Evolutionary conservation across 2,888 invertebrate species (phyloP), one percentile per base, ranked within the genome.

Genomic region (Netelia fuscicornis): DNA sequence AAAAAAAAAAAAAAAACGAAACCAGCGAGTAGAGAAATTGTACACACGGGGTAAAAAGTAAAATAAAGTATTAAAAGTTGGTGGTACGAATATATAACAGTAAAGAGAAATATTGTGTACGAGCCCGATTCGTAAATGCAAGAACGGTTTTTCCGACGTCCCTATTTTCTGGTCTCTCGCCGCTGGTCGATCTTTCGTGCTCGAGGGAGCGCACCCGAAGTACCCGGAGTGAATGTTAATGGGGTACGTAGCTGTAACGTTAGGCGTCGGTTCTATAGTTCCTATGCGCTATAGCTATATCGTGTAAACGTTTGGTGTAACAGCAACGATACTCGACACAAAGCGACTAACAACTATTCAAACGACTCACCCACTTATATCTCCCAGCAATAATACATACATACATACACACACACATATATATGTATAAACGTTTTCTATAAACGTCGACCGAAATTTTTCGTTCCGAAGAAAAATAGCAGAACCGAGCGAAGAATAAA

Each of bases 141-240:
- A n/a, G n/a, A 65, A 80, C 20, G 13, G 72, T 72, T 80, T 72
- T 60, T 11, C 64, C 42, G 13, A 17, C 60, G 68, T 56, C 56
- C n/a, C 52, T 60, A 64, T 64, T 11, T 62, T 8, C n/a, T 42
- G 20, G 20, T 64, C 30, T 30, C 64, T 58, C 54, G 60, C 68
- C 37, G 5, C 37, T 71, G 37, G 70, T 23, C 13, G 48, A 11
- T 42, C 54, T 64, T 17, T 9, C 23, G 65, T 54, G 56, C 20
- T 8, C 42, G 20, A n/a, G 70, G 56, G 23, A 62, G 10, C 42
- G 70, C 37, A 37, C 17, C 56, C 58, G 8, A 72, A 20, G 56
- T 72, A 65, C 84, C 74, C n/a, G 74, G 48, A 62, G 48, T 78
- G 84, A 84, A 84, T 84, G 56, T 68, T 84, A 81, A 84, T 78